Percentiles rank a stretch among this genome's conserved stretches.
Evolutionary conservation across 2,113 vertebrate species (phyloP).

Genomic region (Accipiter cooperii): DNA sequence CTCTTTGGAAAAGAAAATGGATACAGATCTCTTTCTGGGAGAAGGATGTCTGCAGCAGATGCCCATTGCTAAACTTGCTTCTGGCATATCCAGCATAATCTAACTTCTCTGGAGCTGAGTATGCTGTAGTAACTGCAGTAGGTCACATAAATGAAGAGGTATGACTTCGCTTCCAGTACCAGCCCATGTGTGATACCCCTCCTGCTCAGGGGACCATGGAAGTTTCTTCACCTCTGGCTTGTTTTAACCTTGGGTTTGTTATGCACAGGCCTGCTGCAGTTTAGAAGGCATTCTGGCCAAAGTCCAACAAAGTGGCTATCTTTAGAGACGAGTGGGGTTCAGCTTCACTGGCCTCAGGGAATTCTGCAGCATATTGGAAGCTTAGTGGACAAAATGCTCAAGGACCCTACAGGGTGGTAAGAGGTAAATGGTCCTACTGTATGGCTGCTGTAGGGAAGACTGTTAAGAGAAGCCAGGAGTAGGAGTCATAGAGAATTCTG

Average conservation of each 20-base stretch:
- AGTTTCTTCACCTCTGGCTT: not conserved
- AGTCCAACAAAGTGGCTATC: not conserved
- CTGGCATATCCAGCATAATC: not conserved
- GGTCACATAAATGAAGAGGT: not conserved
- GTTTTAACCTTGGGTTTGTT: not conserved
- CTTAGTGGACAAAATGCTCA: not conserved
- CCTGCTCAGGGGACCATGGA: not conserved
- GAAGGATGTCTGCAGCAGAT: not conserved
- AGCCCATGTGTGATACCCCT: rapidly evolving
- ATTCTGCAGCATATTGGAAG: not conserved
- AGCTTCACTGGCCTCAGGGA: not conserved
- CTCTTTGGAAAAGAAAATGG: not conserved
- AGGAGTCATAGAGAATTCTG: not conserved
- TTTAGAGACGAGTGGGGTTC: not conserved
- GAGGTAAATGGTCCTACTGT: not conserved
- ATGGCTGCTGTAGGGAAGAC: not conserved
- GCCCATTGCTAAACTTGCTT: not conserved
- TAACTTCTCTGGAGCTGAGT: not conserved
- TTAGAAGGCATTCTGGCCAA: not conserved
- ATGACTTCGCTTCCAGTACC: not conserved
- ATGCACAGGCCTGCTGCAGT: not conserved
- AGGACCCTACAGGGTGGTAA: not conserved
- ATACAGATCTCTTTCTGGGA: not conserved
- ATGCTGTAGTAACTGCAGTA: not conserved
- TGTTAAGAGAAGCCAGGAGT: not conserved